phyloP scores from a whole-genome alignment of 2,113 vertebrate species.

The Rhagologus leucostigma region DNA sequence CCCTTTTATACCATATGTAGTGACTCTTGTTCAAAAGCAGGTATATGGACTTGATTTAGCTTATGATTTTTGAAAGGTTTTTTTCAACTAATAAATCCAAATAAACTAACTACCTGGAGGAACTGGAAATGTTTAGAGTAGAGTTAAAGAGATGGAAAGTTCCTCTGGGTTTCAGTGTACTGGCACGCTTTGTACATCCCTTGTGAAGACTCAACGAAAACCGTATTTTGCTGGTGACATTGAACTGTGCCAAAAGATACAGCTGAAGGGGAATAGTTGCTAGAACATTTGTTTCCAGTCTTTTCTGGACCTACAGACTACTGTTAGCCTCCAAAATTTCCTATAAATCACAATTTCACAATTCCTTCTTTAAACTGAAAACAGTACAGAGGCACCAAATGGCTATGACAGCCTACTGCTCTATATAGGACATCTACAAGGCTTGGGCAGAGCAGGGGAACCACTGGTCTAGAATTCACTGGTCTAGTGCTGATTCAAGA shows the following conservation, averaged over 20 bases:
- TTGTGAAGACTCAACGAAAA: background rate
- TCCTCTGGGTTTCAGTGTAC: background rate
- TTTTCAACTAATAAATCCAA: background rate
- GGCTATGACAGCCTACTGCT: background rate
- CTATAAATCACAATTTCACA: background rate
- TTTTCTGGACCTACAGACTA: background rate
- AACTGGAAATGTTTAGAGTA: background rate
- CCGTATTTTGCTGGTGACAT: background rate
- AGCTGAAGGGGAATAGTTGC: background rate
- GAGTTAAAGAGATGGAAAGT: background rate
- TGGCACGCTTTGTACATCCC: background rate
- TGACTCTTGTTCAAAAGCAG: background rate
- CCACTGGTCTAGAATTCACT: background rate
- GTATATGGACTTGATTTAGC: background rate
- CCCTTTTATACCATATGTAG: background rate
- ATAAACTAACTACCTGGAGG: background rate
- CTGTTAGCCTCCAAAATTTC: background rate
- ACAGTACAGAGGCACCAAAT: background rate
- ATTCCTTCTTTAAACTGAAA: background rate
- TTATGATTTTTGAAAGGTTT: background rate
- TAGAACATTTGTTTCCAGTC: background rate
- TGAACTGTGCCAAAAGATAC: background rate
- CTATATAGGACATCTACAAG: background rate
- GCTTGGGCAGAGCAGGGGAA: background rate
- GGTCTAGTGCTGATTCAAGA: background rate